Conservation (phyloP, 92 coral and sea anemone genomes). For the Heteractis magnifica region DNA sequence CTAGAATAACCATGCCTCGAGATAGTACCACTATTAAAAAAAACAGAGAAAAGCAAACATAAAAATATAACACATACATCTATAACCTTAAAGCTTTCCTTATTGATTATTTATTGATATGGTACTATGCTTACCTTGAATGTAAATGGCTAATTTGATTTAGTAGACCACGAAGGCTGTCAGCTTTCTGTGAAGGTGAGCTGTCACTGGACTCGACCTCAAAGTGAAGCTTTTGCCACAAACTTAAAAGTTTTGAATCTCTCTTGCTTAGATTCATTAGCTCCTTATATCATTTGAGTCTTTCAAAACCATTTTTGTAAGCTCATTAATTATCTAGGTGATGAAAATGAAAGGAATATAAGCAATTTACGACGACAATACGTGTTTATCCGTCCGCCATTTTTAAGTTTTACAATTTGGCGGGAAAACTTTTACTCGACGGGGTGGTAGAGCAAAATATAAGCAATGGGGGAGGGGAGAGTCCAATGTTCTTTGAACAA, state of each 20-base stretch:
- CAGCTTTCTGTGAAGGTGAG: conserved; percentile 50
- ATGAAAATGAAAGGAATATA: background rate
- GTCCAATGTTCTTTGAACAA: background rate
- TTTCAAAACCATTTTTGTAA: background rate
- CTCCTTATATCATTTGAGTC: background rate
- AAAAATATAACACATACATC: background rate
- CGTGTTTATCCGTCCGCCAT: conserved; percentile 19
- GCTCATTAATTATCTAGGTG: background rate
- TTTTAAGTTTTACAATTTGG: conserved; percentile 27
- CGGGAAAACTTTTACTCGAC: conserved; percentile 14
- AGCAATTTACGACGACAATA: background rate
- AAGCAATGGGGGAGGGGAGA: background rate
- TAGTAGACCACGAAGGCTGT: conserved; percentile 69
- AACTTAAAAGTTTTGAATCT: conserved; percentile 58
- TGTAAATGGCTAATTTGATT: conserved; percentile 53
- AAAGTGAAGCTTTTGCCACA: conserved; percentile 81
- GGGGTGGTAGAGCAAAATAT: background rate
- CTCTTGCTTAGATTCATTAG: conserved; percentile 57
- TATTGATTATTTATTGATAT: background rate
- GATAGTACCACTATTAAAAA: conserved; percentile 50
- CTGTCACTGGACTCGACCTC: conserved; percentile 48
- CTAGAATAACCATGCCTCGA: conserved; percentile 42
- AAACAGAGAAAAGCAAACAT: background rate
- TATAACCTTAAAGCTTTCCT: background rate
- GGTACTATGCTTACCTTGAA: conserved; percentile 44